These are phyloP conservation scores for Anser cygnoides DNA, from an alignment of 2,113 vertebrate species.

Conservation along the genomic window DNA sequence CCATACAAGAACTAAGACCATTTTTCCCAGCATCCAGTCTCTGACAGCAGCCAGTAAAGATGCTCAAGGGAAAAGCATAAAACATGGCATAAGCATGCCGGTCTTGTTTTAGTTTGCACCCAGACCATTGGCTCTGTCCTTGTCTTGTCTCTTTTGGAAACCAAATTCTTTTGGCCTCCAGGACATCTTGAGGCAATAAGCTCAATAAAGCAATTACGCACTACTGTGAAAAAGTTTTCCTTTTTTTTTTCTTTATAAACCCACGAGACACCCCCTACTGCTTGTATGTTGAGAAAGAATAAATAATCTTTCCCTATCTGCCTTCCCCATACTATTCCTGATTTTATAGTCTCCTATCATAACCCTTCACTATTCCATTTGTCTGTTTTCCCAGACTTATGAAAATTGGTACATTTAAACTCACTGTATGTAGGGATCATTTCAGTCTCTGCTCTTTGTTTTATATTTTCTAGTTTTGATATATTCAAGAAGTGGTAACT, in stretches of 20 bases:
- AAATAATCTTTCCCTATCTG: neutral
- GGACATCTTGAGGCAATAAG: slow-evolving; percentile 18
- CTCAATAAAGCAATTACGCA: neutral
- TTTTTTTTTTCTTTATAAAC: neutral
- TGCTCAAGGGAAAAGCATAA: neutral
- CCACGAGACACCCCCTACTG: slow-evolving; percentile 27
- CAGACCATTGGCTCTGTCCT: neutral
- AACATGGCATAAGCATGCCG: neutral
- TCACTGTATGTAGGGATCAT: neutral
- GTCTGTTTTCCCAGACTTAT: neutral
- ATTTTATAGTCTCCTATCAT: neutral
- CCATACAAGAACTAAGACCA: fast-evolving
- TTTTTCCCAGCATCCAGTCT: neutral
- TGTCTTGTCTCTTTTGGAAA: neutral
- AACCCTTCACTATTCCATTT: neutral
- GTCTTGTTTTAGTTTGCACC: neutral
- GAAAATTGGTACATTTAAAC: neutral
- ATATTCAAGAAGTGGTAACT: neutral
- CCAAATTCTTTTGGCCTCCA: neutral
- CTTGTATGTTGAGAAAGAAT: slow-evolving; percentile 48
- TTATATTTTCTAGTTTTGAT: neutral
- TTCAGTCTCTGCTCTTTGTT: neutral
- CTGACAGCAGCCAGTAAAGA: neutral
- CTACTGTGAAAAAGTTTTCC: neutral
- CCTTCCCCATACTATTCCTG: neutral